Base-by-base conservation (phyloP, 2,797 vertebrate genomes). In the Brachymystax lenok region DNA sequence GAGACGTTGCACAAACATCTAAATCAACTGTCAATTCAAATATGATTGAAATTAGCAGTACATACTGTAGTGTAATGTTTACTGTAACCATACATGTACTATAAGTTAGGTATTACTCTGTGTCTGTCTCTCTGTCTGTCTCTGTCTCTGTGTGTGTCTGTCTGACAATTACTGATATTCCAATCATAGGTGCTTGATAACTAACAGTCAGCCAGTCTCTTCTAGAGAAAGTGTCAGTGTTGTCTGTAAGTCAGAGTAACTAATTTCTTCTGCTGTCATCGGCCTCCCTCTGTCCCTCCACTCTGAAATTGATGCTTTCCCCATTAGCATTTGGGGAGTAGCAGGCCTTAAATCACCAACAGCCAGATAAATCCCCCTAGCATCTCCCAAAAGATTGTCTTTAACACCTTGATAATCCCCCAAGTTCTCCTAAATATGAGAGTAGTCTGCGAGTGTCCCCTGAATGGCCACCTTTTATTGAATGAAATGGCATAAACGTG, bases 261-360 rank as follows among this genome's bases (percentile, higher is more conserved):
- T 21, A 4, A 63, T 63, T 75, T 78, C 2, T 66, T 35, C 69
- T 61, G 40, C 75, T 69, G 73, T 72, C 77, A 52, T 82, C 40
- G 40, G 19, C 21, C 72, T 10, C 61, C 69, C 50, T 52, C 71
- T 14, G 13, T 13, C 35, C 14, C 74, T 54, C 51, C 71, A 56
- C 84, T 88, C 87, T 86, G 87, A 87, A 91, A 81, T 56, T 88
- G 85, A 90, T 89, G 87, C 86, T 80, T 68, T 88, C 89, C 0
- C 86, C 85, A 92, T 90, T 90, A 90, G 82, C 85, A 86, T 86
- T 83, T 78, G 56, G 10, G 40, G 80, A 69, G 76, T 74, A 77
- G 73, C 69, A 33, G 69, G 79, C 80, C 80, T 89, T 83, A 88
- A 89, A 90, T 91, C 79, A 87, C 84, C 79, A 84, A 80, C 85